phyloP scores from a whole-genome alignment of 92 coral and sea anemone species.

The Zoanthus solanderi region DNA sequence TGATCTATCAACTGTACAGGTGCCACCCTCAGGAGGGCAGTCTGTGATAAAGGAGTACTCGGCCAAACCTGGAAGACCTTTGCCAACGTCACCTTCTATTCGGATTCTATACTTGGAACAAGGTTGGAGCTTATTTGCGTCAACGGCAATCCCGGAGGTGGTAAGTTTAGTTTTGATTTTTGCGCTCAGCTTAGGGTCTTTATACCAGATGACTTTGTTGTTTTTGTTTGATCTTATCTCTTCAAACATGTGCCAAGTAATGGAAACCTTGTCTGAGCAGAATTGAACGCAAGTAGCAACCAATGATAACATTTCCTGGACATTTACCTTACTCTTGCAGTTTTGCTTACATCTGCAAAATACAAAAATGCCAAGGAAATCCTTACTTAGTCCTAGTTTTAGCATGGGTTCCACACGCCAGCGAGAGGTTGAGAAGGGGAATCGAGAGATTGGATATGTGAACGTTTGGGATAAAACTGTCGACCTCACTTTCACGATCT shows the following conservation, averaged over 20 bases:
- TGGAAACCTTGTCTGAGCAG: conserved; percentile 24
- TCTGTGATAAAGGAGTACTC: conserved; percentile 64
- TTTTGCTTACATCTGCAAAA: conserved; percentile 22
- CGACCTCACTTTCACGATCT: too few species aligned
- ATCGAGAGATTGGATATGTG: too few species aligned
- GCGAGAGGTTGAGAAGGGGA: too few species aligned
- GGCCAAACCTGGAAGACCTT: conserved; percentile 32
- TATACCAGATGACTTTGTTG: conserved; percentile 13
- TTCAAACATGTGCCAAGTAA: conserved; percentile 44
- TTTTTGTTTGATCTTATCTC: conserved; percentile 22
- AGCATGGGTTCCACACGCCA: background rate
- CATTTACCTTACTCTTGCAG: conserved; percentile 37
- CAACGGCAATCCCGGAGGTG: conserved; percentile 35
- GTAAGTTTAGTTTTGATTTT: conserved; percentile 42
- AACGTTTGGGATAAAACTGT: too few species aligned
- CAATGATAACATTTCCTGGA: conserved; percentile 25
- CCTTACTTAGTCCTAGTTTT: too few species aligned
- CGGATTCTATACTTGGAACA: conserved; percentile 41
- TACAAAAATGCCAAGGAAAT: too few species aligned
- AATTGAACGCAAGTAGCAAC: conserved; percentile 23
- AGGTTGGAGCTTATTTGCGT: conserved; percentile 21
- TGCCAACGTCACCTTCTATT: conserved; percentile 45
- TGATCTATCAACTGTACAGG: conserved; percentile 65
- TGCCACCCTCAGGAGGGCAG: conserved; percentile 83
- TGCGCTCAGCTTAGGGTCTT: conserved; percentile 1